Percentiles rank a stretch among this genome's conserved stretches.
These are phyloP conservation scores for Euplagia quadripunctaria DNA, from an alignment of 2,888 invertebrate genomes.

Conservation along the genomic window DNA sequence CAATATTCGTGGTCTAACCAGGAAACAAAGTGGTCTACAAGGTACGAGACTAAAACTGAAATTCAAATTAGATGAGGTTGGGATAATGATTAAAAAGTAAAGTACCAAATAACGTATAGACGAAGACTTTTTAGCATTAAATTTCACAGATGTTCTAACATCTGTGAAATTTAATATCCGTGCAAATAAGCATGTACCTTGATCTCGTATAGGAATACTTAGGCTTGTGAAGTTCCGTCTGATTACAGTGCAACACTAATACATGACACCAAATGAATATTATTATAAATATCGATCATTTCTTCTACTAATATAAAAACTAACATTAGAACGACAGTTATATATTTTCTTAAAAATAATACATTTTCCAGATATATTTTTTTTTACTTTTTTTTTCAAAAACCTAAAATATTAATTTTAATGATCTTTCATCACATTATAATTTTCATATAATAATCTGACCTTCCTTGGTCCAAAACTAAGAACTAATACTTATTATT, in stretches of 20 bases:
- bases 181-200: too few relatives aligned
- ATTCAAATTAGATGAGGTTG: neutral
- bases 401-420: neutral
- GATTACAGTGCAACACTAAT: neutral
- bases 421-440: neutral
- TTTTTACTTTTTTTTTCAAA: neutral
- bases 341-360: neutral
- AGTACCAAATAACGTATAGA: too few relatives aligned
- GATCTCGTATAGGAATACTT: too few relatives aligned
- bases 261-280: neutral
- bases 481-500: neutral
- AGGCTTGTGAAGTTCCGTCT: neutral
- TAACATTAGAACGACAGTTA: neutral
- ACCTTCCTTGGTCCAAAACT: neutral
- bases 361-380: neutral
- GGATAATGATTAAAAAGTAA: neutral
- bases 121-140: too few relatives aligned
- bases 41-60: neutral
- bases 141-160: too few relatives aligned
- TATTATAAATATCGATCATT: neutral
- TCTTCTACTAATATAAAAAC: too few relatives aligned
- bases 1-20: too few relatives aligned
- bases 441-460: neutral
- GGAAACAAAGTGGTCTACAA: neutral
- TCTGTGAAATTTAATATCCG: too few relatives aligned